Evolutionary conservation across 2,113 vertebrate species (phyloP), one percentile per base, ranked within the genome.

Genomic region (Panthera leo): DNA sequence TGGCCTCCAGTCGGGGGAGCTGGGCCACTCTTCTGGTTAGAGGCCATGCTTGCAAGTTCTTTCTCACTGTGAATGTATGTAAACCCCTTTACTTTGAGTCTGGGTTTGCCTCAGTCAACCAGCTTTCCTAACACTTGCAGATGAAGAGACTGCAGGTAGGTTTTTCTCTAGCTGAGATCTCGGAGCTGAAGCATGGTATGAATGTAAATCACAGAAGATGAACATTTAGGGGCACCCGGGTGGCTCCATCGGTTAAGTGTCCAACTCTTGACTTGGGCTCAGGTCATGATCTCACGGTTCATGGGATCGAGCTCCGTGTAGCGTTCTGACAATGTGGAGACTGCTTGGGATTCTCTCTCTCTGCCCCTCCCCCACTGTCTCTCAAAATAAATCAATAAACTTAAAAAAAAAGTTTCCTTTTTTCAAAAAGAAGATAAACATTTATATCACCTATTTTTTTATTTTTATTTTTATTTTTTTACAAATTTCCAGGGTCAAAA

Each of bases 381-480:
- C 21, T 61, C 58, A 61, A 61, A 61, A 61, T 61, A 61, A 21
- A 61, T 58, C 8, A 61, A 61, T 61, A 61, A 61, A 61, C 19
- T 61, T 61, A 23, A 61, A 58, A 58, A 58, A 58, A 55, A 55
- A 61, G 58, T 23, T 61, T 61, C 7, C 58, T 61, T 21, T 58
- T 58, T 61, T 23, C 21, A 61, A 58, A 61, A 61, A 61, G 4
- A 94, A 75, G 48, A 53, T 67, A 94, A 95, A 96, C 71, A 78
- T 76, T 65, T 82, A 84, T 79, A n/a, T 76, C 6, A 4, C 14
- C 65, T n/a, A n/a, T 6, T n/a, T 68, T 68, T n/a, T 23, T 51
- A 79, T 89, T 93, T 70, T 70, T 70, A 23, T 63, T 89, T 89
- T 95, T 51, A 94, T 70, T 19, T 63, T 89, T 89, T 94, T 51